These are phyloP conservation scores for Chironomus tentans DNA, from an alignment of 2,888 invertebrate genomes.

Conservation along the genomic window DNA sequence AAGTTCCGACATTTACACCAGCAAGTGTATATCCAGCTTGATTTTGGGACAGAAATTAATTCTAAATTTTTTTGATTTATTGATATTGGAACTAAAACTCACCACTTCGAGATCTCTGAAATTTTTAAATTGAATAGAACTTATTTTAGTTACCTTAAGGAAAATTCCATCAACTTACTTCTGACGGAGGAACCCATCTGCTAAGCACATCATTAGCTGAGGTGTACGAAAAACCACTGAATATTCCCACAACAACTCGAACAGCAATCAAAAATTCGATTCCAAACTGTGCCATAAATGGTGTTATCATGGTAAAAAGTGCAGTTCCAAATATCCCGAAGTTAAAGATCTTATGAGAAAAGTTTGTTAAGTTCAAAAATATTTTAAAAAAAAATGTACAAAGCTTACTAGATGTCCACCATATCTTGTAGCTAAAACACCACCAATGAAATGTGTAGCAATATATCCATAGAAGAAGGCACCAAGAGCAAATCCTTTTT, in stretches of 20 bases:
- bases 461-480: constrained; percentile 88
- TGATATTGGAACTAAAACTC: constrained; percentile 38
- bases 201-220: constrained; percentile 48
- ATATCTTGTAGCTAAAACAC: constrained; percentile 55
- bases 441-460: constrained; percentile 58
- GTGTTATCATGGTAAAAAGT: constrained; percentile 69
- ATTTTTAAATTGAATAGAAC: constrained; percentile 41
- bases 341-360: constrained; percentile 54
- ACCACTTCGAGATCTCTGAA: constrained; percentile 42
- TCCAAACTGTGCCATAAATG: constrained; percentile 61
- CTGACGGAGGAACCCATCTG: constrained; percentile 63
- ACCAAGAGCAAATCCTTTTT: constrained; percentile 69
- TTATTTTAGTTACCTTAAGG: too few species aligned
- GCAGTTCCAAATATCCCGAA: constrained; percentile 69
- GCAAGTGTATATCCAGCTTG: constrained; percentile 61
- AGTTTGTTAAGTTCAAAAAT: neutral
- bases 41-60: neutral
- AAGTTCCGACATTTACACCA: constrained; percentile 77
- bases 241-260: constrained; percentile 67
- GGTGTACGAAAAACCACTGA: constrained; percentile 44
- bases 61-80: constrained; percentile 48
- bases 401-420: constrained; percentile 68
- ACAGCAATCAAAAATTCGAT: constrained; percentile 60
- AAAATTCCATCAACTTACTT: constrained; percentile 53
- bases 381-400: too few species aligned